phyloP scores from a whole-genome alignment of 2,113 vertebrate genomes.

The Alosa alosa region DNA sequence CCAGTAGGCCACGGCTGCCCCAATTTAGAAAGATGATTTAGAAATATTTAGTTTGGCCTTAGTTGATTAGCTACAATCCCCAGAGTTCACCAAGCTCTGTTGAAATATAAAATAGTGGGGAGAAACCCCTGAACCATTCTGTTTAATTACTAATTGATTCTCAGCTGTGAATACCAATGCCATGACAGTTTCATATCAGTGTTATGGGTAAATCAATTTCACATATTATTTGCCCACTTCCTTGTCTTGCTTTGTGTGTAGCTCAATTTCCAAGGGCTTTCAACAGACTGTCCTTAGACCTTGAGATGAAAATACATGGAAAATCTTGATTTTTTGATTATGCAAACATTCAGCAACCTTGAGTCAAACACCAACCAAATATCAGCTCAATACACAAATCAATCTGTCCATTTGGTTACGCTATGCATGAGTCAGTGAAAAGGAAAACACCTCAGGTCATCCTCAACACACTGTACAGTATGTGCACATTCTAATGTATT shows the following conservation, averaged over 20 bases:
- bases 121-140: not conserved
- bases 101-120: not conserved
- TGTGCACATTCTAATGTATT: not conserved
- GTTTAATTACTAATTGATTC: not conserved
- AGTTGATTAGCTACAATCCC: not conserved
- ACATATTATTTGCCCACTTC: not conserved
- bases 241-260: not conserved
- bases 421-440: not conserved
- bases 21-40: no score
- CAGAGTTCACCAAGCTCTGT: not conserved
- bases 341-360: not conserved
- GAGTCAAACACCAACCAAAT: not conserved
- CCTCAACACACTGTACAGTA: not conserved
- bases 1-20: no score
- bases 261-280: not conserved
- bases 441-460: not conserved
- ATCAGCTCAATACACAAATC: not conserved
- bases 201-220: conserved; percentile 2
- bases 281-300: not conserved
- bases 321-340: not conserved
- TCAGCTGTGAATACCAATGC: not conserved
- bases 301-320: not conserved
- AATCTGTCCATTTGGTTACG: not conserved
- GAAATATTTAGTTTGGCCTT: not conserved
- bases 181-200: conserved; percentile 8